phyloP scores from a whole-genome alignment of 2,888 invertebrate species.

The Lacanobia oleracea region DNA sequence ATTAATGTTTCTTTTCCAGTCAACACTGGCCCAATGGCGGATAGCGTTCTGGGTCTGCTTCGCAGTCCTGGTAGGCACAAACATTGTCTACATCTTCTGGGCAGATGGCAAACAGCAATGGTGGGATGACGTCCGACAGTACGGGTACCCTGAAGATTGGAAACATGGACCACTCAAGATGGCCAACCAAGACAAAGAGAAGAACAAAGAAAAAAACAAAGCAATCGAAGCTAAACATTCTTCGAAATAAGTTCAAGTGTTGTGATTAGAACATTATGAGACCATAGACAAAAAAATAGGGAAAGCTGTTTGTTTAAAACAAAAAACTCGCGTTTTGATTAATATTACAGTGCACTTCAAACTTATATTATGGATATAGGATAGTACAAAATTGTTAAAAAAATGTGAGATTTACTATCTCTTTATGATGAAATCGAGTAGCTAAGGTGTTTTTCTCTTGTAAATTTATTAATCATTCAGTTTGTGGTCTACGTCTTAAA shows the following conservation, averaged over 20 bases:
- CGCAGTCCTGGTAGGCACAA: constrained; percentile 91
- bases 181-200: constrained; percentile 80
- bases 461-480: not conserved
- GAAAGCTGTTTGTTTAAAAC: too few relatives aligned
- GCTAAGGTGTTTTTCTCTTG: not conserved
- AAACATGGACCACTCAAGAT: constrained; percentile 83
- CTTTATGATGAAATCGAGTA: too few relatives aligned
- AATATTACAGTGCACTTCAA: too few relatives aligned
- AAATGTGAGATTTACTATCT: too few relatives aligned
- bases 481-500: constrained; percentile 11
- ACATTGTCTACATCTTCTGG: constrained; percentile 92
- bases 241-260: constrained; percentile 44
- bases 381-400: not conserved
- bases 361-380: not conserved
- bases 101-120: constrained; percentile 93
- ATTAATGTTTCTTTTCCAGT: constrained; percentile 85
- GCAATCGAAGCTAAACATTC: constrained; percentile 75
- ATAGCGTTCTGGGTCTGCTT: constrained; percentile 94
- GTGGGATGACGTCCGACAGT: constrained; percentile 92
- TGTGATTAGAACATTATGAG: constrained; percentile 18
- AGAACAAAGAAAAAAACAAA: constrained; percentile 83
- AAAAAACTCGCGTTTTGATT: too few relatives aligned
- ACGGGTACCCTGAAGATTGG: constrained; percentile 85
- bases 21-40: constrained; percentile 92
- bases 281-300: constrained; percentile 7